A percentile compares a stretch with the other conserved stretches of the same genome.
Evolutionary conservation across 2,888 invertebrate species (phyloP).

Genomic region (Dynastes hyllus): DNA sequence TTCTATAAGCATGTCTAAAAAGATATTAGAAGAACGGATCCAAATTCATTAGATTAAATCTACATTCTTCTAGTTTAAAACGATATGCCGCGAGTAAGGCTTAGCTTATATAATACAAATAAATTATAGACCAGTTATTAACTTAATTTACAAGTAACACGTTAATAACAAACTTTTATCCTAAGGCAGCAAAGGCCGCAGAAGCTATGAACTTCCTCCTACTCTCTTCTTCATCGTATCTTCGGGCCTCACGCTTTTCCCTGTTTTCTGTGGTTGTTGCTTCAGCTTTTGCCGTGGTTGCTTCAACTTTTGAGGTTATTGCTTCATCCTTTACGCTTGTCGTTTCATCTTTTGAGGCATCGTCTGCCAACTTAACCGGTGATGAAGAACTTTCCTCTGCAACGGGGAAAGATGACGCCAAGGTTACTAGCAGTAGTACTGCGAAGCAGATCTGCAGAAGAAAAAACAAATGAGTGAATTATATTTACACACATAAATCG

Average conservation of each 20-base stretch:
- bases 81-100: too few species aligned
- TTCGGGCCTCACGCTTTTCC: constrained; percentile 32
- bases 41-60: too few species aligned
- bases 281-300: not conserved
- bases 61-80: too few species aligned
- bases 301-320: not conserved
- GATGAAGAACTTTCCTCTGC: not conserved
- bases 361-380: not conserved
- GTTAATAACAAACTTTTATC: too few species aligned
- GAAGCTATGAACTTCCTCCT: constrained; percentile 36
- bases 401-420: constrained; percentile 14
- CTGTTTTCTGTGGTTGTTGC: not conserved
- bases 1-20: too few species aligned
- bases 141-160: too few species aligned
- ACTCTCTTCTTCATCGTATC: constrained; percentile 9
- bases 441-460: constrained; percentile 8
- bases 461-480: not conserved
- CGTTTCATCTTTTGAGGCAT: not conserved
- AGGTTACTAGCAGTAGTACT: not conserved
- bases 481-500: not conserved
- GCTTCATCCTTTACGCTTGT: not conserved
- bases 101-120: too few species aligned
- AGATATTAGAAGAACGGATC: too few species aligned
- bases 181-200: constrained; percentile 28
- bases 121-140: too few species aligned